These are phyloP conservation scores for Biston stratarius DNA, from an alignment of 2,888 invertebrate species.

Conservation along the genomic window DNA sequence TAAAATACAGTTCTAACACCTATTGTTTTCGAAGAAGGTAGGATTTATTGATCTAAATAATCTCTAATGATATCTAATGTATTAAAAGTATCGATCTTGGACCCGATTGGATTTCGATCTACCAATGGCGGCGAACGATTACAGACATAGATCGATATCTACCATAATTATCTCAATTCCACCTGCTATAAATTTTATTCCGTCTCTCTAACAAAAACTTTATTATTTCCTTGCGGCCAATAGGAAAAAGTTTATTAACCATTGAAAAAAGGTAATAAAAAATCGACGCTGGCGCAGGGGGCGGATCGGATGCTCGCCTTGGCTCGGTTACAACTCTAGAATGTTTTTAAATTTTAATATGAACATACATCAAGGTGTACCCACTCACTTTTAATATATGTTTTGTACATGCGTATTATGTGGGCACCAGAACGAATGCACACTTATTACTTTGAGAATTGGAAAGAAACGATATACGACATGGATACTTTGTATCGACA, in stretches of 20 bases:
- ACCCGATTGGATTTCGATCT: constrained; percentile 61
- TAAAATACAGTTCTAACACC: neutral
- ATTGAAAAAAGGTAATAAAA: constrained; percentile 67
- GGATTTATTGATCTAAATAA: constrained; percentile 1
- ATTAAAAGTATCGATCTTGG: constrained; percentile 53
- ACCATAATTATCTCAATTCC: constrained; percentile 64
- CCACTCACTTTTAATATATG: constrained; percentile 31
- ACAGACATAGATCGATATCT: constrained; percentile 60
- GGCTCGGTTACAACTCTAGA: constrained; percentile 68
- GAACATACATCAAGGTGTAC: constrained; percentile 50
- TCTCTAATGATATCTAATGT: constrained; percentile 2
- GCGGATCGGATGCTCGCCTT: constrained; percentile 71
- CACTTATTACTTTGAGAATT: constrained; percentile 24
- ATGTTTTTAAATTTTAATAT: constrained; percentile 72
- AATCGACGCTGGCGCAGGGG: constrained; percentile 70
- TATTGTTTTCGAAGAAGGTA: neutral
- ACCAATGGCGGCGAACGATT: constrained; percentile 56
- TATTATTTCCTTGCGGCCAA: constrained; percentile 80
- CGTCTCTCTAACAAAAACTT: constrained; percentile 63
- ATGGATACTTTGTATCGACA: no score
- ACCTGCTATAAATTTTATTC: constrained; percentile 84
- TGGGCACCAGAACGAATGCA: constrained; percentile 33
- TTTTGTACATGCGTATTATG: constrained; percentile 36
- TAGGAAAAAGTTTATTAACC: constrained; percentile 82
- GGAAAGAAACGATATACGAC: constrained; percentile 1